phyloP scores from a whole-genome alignment of 2,113 vertebrate genomes.

The Atrichornis clamosus region DNA sequence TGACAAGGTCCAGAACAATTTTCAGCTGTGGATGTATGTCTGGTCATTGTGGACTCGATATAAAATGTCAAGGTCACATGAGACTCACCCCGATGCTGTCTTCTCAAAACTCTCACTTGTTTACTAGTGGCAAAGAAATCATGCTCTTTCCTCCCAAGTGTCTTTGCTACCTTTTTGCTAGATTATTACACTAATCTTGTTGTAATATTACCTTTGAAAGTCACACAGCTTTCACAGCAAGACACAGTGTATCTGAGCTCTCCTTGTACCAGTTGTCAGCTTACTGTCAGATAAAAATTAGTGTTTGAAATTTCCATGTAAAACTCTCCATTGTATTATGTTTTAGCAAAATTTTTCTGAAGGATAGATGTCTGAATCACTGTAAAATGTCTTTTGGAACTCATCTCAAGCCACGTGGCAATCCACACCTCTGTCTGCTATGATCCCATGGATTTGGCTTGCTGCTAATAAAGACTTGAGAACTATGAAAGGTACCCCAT shows the following conservation, averaged over 20 bases:
- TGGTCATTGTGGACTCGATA: neutral
- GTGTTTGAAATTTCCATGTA: neutral
- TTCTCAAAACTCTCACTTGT: neutral
- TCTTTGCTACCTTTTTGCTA: neutral
- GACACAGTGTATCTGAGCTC: neutral
- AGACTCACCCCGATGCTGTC: neutral
- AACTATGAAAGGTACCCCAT: neutral
- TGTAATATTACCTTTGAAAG: neutral
- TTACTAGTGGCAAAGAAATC: neutral
- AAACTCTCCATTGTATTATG: neutral
- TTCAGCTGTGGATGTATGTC: neutral
- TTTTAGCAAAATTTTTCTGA: neutral
- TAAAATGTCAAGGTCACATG: neutral
- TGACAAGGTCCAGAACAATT: neutral
- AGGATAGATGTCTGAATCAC: neutral
- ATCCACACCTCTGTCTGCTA: neutral
- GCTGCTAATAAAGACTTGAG: neutral
- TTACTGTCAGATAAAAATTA: neutral
- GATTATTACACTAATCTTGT: neutral
- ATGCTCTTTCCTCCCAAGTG: neutral
- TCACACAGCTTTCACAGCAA: neutral
- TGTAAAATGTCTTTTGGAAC: neutral
- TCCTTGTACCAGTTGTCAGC: neutral
- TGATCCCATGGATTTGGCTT: neutral
- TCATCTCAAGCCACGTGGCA: neutral